These are phyloP conservation scores for Acromyrmex charruanus DNA, from an alignment of 1,140 invertebrate genomes.

Conservation along the genomic window DNA sequence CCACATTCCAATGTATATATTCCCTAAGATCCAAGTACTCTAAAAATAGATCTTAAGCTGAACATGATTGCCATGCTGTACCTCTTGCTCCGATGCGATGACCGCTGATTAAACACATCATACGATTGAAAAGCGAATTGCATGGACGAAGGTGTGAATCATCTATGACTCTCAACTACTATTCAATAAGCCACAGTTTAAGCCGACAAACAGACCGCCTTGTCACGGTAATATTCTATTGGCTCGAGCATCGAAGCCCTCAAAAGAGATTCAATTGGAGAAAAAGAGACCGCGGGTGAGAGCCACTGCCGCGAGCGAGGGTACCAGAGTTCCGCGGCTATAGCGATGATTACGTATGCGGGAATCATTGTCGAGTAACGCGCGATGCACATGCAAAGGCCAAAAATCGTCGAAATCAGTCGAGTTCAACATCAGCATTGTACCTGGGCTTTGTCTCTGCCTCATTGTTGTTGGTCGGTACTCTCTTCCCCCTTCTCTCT, in stretches of 20 bases:
- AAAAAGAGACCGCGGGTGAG: slow-evolving; percentile 74
- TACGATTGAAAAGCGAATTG: slow-evolving; percentile 32
- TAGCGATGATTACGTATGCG: slow-evolving; percentile 85
- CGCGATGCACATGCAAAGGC: slow-evolving; percentile 83
- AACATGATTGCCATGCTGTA: slow-evolving; percentile 42
- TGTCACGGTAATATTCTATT: slow-evolving; percentile 57
- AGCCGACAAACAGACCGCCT: slow-evolving; percentile 68
- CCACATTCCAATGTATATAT: not conserved
- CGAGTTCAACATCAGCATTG: slow-evolving; percentile 86
- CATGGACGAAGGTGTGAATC: slow-evolving; percentile 55
- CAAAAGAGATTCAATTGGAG: slow-evolving; percentile 45
- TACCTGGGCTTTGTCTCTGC: slow-evolving; percentile 84
- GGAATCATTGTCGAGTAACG: slow-evolving; percentile 84
- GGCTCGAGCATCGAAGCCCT: slow-evolving; percentile 49
- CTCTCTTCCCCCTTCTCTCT: slow-evolving; percentile 55
- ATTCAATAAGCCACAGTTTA: slow-evolving; percentile 55
- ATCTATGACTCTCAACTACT: slow-evolving; percentile 58
- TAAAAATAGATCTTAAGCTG: not conserved
- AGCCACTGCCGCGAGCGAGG: slow-evolving; percentile 71
- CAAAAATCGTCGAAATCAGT: slow-evolving; percentile 87
- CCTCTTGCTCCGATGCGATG: slow-evolving; percentile 12
- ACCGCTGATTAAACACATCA: slow-evolving; percentile 39
- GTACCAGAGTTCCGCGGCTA: slow-evolving; percentile 74
- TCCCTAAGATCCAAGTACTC: not conserved
- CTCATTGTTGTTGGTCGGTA: slow-evolving; percentile 85